These are phyloP conservation scores for Eutrigla gurnardus DNA, from an alignment of 2,797 vertebrate genomes.

Conservation along the genomic window DNA sequence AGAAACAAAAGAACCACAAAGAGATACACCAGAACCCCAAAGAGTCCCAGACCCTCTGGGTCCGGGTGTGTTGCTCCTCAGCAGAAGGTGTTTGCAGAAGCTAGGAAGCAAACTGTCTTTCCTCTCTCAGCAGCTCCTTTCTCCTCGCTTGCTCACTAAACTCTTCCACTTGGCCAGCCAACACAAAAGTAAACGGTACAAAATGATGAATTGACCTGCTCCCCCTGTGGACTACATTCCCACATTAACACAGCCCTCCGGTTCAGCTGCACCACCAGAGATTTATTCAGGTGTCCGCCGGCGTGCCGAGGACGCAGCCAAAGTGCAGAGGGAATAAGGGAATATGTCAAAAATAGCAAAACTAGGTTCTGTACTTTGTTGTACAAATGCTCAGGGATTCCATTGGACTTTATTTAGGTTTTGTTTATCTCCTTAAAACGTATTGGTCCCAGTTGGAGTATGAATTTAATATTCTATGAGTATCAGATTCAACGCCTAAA, in stretches of 20 bases:
- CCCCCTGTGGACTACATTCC: background rate
- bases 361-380: background rate
- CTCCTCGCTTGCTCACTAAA: background rate
- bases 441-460: background rate
- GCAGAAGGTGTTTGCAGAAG: background rate
- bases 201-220: slow-evolving; percentile 31
- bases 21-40: background rate
- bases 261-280: background rate
- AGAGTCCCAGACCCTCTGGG: background rate
- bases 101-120: background rate
- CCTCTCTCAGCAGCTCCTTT: slow-evolving; percentile 15
- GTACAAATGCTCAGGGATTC: background rate
- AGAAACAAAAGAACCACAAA: background rate
- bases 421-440: background rate
- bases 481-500: slow-evolving; percentile 3
- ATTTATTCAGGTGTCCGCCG: slow-evolving; percentile 32
- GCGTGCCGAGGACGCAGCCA: background rate
- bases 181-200: background rate
- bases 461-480: slow-evolving; percentile 12
- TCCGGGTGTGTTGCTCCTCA: background rate
- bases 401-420: background rate
- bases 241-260: background rate
- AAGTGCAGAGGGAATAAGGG: background rate
- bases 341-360: background rate
- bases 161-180: background rate